Evolutionary conservation across 2,888 invertebrate genomes (phyloP).

Genomic region (Ariolimax columbianus): DNA sequence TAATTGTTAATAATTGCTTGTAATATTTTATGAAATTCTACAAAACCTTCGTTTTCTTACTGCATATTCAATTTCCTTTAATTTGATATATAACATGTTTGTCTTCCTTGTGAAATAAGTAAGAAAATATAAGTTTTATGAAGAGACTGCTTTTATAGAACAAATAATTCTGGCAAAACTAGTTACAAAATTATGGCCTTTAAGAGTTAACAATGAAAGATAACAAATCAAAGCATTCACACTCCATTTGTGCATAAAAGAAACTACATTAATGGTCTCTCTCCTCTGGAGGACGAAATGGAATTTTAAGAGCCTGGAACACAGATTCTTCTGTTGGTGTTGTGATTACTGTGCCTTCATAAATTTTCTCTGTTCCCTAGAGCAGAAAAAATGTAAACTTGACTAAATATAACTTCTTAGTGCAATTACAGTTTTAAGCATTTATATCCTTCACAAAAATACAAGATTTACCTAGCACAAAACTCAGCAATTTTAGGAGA

Average conservation of each 20-base stretch:
- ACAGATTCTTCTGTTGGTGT: slow-evolving; percentile 80
- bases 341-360: slow-evolving; percentile 76
- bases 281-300: slow-evolving; percentile 79
- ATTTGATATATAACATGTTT: too few relatives aligned
- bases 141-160: too few relatives aligned
- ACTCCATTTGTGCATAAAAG: not conserved
- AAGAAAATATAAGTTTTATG: too few relatives aligned
- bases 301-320: slow-evolving; percentile 78
- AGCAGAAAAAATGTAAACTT: not conserved
- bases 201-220: too few relatives aligned
- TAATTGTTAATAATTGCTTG: too few relatives aligned
- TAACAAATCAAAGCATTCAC: not conserved
- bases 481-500: not conserved
- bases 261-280: slow-evolving; percentile 76
- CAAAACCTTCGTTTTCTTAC: too few relatives aligned
- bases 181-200: too few relatives aligned
- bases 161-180: too few relatives aligned
- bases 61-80: too few relatives aligned
- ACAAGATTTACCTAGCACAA: not conserved
- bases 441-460: not conserved
- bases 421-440: not conserved
- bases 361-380: slow-evolving; percentile 78
- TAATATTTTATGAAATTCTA: too few relatives aligned
- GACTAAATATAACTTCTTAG: not conserved
- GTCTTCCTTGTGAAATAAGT: too few relatives aligned